Evolutionary conservation across 2,113 vertebrate genomes (phyloP), one percentile per base, ranked within the genome.

Genomic region (Ginglymostoma cirratum): DNA sequence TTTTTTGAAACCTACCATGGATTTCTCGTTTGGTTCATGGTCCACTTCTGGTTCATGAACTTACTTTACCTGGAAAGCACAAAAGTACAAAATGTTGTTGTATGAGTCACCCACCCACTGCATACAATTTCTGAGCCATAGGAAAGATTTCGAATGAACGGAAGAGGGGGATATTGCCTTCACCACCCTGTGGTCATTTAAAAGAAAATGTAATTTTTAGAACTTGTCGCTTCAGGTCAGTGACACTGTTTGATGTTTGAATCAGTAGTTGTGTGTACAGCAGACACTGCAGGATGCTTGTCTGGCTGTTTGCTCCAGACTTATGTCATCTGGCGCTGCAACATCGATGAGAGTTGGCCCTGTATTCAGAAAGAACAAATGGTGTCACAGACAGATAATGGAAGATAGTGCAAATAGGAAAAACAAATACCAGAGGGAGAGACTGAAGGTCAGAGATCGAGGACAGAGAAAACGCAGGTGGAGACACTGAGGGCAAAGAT

Each of bases 391-490:
- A 52, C 86, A 48, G 48, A 89, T 89, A 55, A 89, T 89, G 48
- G 78, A 55, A 48, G 7, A 24, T 55, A 52, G 48, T 55, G 48
- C 52, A 48, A 90, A 92, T 65, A 30, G 30, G 55, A 55, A 92
- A 92, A 92, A 65, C 34, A 92, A 92, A 92, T 92, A 15, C 55
- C 52, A 89, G 87, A 92, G 87, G 52, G 87, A 92, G 87, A 65
- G 30, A n/a, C 5, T 34, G 52, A 92, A 65, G 52, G 87, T 92
- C 87, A 65, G 87, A 92, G 52, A 65, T 92, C 55, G 65, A 65
- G 52, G 87, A 65, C 27, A 24, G 48, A 48, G 86, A 30, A n/a
- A 15, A 90, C 24, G 30, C 87, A 92, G 55, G 87, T 61, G 55
- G 55, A 92, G 87, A 92, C 87, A 61, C 27, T 14, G 27, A 61